A percentile compares a stretch with the other conserved stretches of the same genome.
These are phyloP conservation scores for Lontra canadensis DNA, from an alignment of 2,113 vertebrate species.

Conservation along the genomic window DNA sequence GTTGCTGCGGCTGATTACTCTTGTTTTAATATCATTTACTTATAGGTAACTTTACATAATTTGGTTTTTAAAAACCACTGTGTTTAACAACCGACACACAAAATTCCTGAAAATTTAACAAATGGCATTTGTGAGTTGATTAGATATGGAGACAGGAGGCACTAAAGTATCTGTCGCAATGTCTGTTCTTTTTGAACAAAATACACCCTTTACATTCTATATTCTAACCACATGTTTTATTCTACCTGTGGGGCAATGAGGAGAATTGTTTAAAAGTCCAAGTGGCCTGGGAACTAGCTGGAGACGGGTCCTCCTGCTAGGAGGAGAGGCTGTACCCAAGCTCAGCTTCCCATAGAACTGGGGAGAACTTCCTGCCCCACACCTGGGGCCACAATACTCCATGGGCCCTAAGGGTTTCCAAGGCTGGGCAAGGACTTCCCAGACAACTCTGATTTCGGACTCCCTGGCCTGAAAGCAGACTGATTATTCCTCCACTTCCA, in stretches of 20 bases:
- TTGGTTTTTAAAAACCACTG: slow-evolving; percentile 15
- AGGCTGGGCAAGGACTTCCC: neutral
- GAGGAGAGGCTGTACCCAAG: neutral
- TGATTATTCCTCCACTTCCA: neutral
- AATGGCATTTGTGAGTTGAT: neutral
- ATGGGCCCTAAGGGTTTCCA: neutral
- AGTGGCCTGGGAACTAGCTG: neutral
- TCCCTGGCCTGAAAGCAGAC: neutral
- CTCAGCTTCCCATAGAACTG: neutral
- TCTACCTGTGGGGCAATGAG: neutral
- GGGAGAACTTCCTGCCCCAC: neutral
- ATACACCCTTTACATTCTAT: neutral
- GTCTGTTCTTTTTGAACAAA: slow-evolving; percentile 4
- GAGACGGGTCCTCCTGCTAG: neutral
- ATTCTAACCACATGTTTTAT: neutral
- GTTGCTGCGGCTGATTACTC: too few species aligned
- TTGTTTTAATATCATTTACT: slow-evolving; percentile 19
- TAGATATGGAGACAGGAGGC: neutral
- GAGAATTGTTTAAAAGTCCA: neutral
- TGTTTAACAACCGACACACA: neutral
- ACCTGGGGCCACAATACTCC: neutral
- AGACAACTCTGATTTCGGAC: slow-evolving; percentile 11
- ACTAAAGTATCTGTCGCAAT: neutral
- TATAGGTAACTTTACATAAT: neutral
- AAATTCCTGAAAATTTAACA: slow-evolving; percentile 46